Percentiles rank a stretch among this genome's conserved stretches.
phyloP scores from a whole-genome alignment of 2,888 invertebrate genomes.

The Nasonovia ribisnigri region DNA sequence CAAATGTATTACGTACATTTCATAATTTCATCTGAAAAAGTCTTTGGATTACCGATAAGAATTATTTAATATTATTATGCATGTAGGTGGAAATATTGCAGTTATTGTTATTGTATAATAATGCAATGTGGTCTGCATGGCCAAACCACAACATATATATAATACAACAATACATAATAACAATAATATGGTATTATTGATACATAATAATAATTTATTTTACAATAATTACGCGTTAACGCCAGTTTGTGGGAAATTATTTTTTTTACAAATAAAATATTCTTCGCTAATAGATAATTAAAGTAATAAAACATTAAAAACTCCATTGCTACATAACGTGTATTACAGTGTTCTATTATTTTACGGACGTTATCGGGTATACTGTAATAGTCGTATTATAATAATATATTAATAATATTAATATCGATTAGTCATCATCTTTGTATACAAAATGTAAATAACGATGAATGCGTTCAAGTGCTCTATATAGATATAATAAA shows the following conservation, averaged over 20 bases:
- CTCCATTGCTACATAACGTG: neutral
- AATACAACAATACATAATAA: too few relatives aligned
- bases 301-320: neutral
- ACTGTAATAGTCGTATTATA: neutral
- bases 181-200: neutral
- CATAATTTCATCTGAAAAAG: slow-evolving; percentile 24
- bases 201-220: neutral
- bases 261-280: neutral
- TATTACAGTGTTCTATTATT: neutral
- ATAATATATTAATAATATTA: neutral
- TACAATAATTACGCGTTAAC: neutral
- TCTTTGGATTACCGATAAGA: slow-evolving; percentile 38
- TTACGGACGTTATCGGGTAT: neutral
- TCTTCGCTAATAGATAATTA: neutral
- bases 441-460: neutral
- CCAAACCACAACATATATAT: neutral
- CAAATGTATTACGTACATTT: neutral
- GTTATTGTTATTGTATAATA: neutral
- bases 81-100: neutral
- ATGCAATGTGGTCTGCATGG: neutral
- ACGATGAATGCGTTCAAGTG: neutral
- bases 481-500: neutral
- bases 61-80: neutral
- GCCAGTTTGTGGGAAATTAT: neutral
- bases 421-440: neutral